Conservation (phyloP, 2,797 vertebrate genomes). For the Hemibagrus guttatus region DNA sequence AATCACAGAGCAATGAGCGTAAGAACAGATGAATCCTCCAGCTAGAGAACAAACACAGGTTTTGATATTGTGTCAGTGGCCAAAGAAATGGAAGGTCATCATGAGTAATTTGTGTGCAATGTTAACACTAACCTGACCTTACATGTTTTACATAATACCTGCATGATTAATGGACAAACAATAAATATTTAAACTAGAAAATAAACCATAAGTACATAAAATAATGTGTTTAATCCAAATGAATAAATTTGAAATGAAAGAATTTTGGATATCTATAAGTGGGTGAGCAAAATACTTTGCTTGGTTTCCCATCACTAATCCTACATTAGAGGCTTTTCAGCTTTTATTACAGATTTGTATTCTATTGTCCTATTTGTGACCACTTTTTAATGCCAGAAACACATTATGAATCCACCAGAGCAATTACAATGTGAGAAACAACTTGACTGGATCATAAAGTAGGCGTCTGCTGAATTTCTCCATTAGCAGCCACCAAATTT, state of each 20-base stretch:
- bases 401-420: not conserved
- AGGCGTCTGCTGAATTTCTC: constrained; percentile 18
- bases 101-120: not conserved
- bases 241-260: not conserved
- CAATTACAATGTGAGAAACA: not conserved
- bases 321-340: not conserved
- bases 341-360: not conserved
- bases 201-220: not conserved
- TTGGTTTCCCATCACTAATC: not conserved
- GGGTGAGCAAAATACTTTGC: not conserved
- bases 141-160: not conserved
- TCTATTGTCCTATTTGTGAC: not conserved
- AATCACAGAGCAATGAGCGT: constrained; percentile 23
- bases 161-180: not conserved
- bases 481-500: constrained; percentile 19
- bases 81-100: not conserved
- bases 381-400: constrained; percentile 6
- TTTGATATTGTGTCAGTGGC: not conserved
- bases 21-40: constrained; percentile 29
- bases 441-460: constrained; percentile 9
- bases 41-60: constrained; percentile 8
- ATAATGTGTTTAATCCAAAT: not conserved
- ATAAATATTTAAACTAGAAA: not conserved
- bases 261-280: not conserved
- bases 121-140: not conserved